Base-by-base conservation (phyloP, 64 coral and sea anemone genomes). In the Astreopora myriophthalma region DNA sequence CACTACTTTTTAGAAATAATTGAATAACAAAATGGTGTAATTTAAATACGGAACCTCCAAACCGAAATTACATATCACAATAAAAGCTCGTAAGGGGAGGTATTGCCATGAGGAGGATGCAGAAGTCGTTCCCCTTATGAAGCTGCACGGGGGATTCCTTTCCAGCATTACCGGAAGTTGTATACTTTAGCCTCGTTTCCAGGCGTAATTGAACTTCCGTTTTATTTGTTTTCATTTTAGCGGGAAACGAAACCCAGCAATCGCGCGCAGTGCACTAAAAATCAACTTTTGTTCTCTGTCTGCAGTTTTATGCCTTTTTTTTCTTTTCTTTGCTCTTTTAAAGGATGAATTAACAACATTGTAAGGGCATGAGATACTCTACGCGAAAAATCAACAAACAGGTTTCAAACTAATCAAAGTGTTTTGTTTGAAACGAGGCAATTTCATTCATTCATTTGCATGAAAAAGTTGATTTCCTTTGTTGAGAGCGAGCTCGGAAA, bases 371-470 rank as follows among this genome's bases (percentile, higher is more conserved):
- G 63, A 71, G 26, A 34, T 17, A 52, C 76, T 61, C 51, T 17
- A 68, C 8, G 73, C 35, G 76, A 94, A 94, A 94, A 91, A 91
- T 91, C 83, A 86, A 93, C 71, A 93, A 86, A 90, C 67, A 22
- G 13, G 74, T 29, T 62, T 88, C 52, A 20, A 87, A 88, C 64
- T 80, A 92, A 92, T 96, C 65, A 88, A 81, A 34, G 75, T 74
- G 73, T 93, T 96, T 97, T 97, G 95, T 97, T 97, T 94, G 91
- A 86, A 89, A 90, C 90, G 89, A 89, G 90, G 95, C 89, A 93
- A 96, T 96, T 97, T 94, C 91, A 97, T 97, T 97, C 95, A 97
- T 97, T 97, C 91, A 97, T 97, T 93, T 94, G 92, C 91, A 97
- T 97, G 87, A 67, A 70, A 67, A 70, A 74, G 74, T 38, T 80